Evolutionary conservation across 2,797 vertebrate genomes (phyloP), one percentile per base, ranked within the genome.

Genomic region (Labroides dimidiatus): DNA sequence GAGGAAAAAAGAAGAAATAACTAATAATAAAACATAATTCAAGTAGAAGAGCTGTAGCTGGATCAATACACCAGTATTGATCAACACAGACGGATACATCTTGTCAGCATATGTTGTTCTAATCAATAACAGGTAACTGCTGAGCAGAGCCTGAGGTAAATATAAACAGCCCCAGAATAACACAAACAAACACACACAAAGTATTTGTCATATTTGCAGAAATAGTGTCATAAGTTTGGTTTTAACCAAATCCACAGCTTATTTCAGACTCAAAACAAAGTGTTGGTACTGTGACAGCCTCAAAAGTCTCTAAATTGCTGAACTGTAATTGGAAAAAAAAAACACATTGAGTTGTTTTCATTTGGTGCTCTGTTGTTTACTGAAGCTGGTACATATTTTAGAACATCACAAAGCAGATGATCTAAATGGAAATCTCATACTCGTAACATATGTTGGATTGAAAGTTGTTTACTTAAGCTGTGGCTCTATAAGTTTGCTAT

Each of bases 121-220:
- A 45, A 53, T 53, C n/a, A 55, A 39, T 33, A 48, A 63, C 20
- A 47, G 47, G 6, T 27, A 47, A 45, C 37, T 44, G 17, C 33
- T 21, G 2, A 23, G 15, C 20, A 44, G 43, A 47, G 24, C n/a
- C 0, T 21, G 1, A 30, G 6, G 16, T 41, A 42, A 30, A 57
- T 14, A 27, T 5, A 23, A 45, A 51, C 43, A 43, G 20, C 8
- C 7, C 41, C 1, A 0, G 21, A 8, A 9, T 37, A 12, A 43
- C 20, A 10, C 37, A 27, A 33, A 48, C 23, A 50, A 33, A 69
- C 41, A 39, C 49, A 10, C 16, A 21, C 20, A 11, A 52, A 20
- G 7, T 30, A n/a, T 47, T 2, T 1, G 4, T 2, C 50, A 5
- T 56, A 42, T 42, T 43, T 16, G 20, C 27, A 27, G 12, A 33